Base-by-base conservation (phyloP, 2,888 invertebrate genomes). In the Leptopilina drosophilae region DNA sequence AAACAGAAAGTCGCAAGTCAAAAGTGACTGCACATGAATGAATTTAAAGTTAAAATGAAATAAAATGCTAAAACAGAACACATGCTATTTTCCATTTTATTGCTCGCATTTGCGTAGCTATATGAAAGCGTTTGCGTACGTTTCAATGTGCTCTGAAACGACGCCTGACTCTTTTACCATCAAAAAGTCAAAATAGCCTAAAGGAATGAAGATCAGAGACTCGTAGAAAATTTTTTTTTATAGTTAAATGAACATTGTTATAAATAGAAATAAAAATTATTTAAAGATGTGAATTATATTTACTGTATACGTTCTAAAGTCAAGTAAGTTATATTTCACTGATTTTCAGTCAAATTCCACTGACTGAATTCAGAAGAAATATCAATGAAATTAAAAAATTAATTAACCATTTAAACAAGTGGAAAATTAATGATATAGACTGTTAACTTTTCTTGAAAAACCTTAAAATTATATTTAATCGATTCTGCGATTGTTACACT, bases 71-170 rank as follows among this genome's bases (percentile, higher is more conserved):
- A 64, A 64, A 64, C 14, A 40, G 12, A 64, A 64, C 40, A 33
- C 40, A 64, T 64, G 14, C 40, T 64, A 33, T 7, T 64, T 64
- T 64, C 64, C 64, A 64, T 64, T 64, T 64, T 40, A 64, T 14
- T 64, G 12, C 26, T 26, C 33, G 33, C 64, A 64, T 64, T 64
- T 64, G 64, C 64, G 64, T 64, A 6, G 33, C 33, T 26, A 26
- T 26, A 26, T 9, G 9, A 9, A 46, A 64, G 64, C 11, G 33
- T 64, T 64, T 64, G 33, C 33, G 9, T 33, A 64, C 14, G 33
- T 64, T 64, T 64, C 33, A 64, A 40, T 64, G 64, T 64, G 64
- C 64, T 14, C 12, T 33, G 64, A 49, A 40, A 40, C 64, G 8
- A 33, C 14, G 26, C 40, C 64, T 64, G 20, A 64, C 40, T 64